Base-by-base conservation (phyloP, 2,888 invertebrate genomes). In the Neocrepidodera transversa region DNA sequence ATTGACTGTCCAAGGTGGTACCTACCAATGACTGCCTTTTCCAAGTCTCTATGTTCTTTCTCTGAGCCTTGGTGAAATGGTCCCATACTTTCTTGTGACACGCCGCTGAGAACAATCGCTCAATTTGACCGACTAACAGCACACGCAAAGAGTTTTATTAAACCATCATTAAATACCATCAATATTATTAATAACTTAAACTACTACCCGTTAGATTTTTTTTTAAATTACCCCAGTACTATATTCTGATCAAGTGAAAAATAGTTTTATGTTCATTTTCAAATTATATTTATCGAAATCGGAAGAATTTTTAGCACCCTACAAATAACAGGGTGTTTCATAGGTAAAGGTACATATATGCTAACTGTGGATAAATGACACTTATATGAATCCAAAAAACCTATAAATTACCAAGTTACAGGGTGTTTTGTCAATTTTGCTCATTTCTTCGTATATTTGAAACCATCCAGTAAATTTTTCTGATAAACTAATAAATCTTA, bases 41-140 rank as follows among this genome's bases (percentile, higher is more conserved):
- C 97, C 97, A 97, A 80, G 92, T 88, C 84, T 96, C 95, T 83
- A 97, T 93, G 86, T 96, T 96, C 90, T 97, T 97, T 85, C 97
- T 87, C 84, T 97, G 97, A 74, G 96, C 93, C 87, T 97, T 97
- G 84, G 95, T 95, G 90, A 97, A 97, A 89, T 97, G 97, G 89
- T 97, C 97, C 97, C 97, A 97, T 82, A 94, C 95, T 84, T 95
- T 95, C 89, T 97, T 96, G 86, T 95, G 95, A 83, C 91, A 91
- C 80, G 96, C 94, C 78, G 94, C 92, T 82, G 86, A 85, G 87
- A 97, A 96, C 84, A 97, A 94, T 87, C 93, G 92, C 90, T 95
- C 96, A 87, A 97, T 95, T 91, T 96, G 95, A 89, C 93, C 92
- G 91, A 97, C 97, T 97, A 92, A 83, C 82, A 78, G 78, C 77